These are phyloP conservation scores for Perca schrenkii DNA, from an alignment of 2,113 vertebrate genomes.

Conservation along the genomic window DNA sequence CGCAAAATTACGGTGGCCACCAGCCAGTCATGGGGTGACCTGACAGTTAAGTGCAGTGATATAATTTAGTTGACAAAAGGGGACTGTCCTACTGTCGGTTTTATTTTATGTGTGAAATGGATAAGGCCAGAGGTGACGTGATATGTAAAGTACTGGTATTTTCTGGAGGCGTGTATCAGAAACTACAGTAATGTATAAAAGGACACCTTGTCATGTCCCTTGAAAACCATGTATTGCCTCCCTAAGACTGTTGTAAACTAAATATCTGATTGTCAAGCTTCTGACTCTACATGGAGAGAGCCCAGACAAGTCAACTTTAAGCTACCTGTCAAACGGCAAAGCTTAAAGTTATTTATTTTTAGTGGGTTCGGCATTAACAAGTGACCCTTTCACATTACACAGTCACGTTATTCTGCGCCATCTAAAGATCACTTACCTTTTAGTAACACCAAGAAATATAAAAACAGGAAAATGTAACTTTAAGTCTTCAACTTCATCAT, in stretches of 20 bases:
- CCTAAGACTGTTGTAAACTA: not conserved
- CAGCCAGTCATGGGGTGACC: no score
- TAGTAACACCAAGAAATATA: not conserved
- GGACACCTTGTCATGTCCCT: not conserved
- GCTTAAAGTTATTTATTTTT: not conserved
- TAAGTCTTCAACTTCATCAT: conserved; percentile 5
- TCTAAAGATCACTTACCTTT: not conserved
- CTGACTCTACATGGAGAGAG: not conserved
- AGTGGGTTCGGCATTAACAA: not conserved
- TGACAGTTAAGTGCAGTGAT: no score
- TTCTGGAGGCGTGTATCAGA: not conserved
- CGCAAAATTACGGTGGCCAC: no score
- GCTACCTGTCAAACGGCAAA: not conserved
- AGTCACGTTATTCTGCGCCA: not conserved
- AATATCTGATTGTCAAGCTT: not conserved
- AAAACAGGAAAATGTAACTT: not conserved
- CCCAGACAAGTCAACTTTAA: no score
- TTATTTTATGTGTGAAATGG: no score
- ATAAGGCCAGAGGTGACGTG: not conserved
- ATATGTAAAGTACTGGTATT: not conserved
- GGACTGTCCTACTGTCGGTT: no score
- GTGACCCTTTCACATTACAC: not conserved
- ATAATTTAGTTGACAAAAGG: no score
- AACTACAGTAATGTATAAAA: not conserved
- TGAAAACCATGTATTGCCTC: not conserved